phyloP scores from a whole-genome alignment of 1,140 invertebrate species.

The Tribolium castaneum region DNA sequence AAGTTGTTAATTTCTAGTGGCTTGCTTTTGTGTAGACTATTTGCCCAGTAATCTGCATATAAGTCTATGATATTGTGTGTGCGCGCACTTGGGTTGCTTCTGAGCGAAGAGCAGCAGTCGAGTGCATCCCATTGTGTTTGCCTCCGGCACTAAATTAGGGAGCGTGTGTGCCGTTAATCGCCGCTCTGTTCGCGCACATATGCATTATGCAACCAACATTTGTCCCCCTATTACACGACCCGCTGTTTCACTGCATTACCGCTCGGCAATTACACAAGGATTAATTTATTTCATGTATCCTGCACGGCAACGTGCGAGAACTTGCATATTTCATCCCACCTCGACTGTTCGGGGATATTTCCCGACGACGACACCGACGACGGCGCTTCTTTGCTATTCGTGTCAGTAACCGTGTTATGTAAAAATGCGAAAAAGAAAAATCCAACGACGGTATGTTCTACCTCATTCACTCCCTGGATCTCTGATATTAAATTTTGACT shows the following conservation, averaged over 20 bases:
- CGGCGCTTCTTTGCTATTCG: not conserved
- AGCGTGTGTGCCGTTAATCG: constrained; percentile 20
- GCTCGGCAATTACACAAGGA: constrained; percentile 20
- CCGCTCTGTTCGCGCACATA: constrained; percentile 30
- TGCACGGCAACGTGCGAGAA: constrained; percentile 7
- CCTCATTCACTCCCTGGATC: too few relatives aligned
- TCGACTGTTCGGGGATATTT: not conserved
- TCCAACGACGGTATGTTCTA: not conserved
- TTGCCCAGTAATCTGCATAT: constrained; percentile 30
- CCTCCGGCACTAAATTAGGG: constrained; percentile 31
- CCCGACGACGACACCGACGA: too few relatives aligned
- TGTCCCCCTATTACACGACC: constrained; percentile 37
- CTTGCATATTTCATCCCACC: constrained; percentile 6
- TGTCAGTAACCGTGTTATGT: not conserved
- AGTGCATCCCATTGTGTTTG: constrained; percentile 29
- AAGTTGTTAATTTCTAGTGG: constrained; percentile 41
- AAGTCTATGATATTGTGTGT: constrained; percentile 30
- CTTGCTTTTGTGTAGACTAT: constrained; percentile 31
- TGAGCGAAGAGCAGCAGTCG: constrained; percentile 16
- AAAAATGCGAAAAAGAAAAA: not conserved
- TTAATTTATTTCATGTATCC: constrained; percentile 27
- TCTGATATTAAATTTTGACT: not conserved
- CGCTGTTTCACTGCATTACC: constrained; percentile 26
- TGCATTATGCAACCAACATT: constrained; percentile 40
- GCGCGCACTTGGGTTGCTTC: not conserved